phyloP scores from a whole-genome alignment of 2,888 invertebrate genomes.

The Malthinus seriepunctatus region DNA sequence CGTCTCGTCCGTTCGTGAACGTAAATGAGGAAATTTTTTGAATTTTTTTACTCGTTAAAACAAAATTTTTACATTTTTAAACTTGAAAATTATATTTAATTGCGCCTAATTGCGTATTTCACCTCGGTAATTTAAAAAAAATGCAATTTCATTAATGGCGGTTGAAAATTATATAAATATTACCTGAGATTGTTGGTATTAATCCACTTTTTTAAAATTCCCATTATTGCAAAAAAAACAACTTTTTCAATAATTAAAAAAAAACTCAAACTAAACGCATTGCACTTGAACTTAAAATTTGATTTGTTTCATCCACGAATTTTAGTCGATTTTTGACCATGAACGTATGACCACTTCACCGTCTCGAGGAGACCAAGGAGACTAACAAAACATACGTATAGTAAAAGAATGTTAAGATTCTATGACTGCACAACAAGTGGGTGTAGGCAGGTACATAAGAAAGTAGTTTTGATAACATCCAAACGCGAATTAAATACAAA shows the following conservation, averaged over 20 bases:
- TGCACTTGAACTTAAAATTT: too few species aligned
- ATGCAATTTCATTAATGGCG: too few species aligned
- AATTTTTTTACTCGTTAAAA: too few species aligned
- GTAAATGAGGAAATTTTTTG: too few species aligned
- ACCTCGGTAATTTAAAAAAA: too few species aligned
- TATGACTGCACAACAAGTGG: conserved; percentile 35
- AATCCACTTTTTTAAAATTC: conserved; percentile 5
- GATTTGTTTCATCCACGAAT: neutral
- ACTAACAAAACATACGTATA: conserved; percentile 13
- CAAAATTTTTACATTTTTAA: too few species aligned
- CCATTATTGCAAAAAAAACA: neutral
- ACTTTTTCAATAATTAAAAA: too few species aligned
- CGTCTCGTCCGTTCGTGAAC: too few species aligned
- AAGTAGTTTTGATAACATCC: conserved; percentile 31
- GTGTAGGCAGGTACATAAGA: conserved; percentile 39
- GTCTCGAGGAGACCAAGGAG: conserved; percentile 31
- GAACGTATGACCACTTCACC: conserved; percentile 32
- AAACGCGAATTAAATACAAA: conserved; percentile 5
- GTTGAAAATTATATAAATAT: too few species aligned
- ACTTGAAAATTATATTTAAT: too few species aligned
- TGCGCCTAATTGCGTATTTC: too few species aligned
- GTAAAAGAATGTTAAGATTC: conserved; percentile 31
- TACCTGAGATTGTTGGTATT: conserved; percentile 2
- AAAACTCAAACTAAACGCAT: too few species aligned
- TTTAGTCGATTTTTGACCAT: conserved; percentile 18